Percentiles rank a stretch among this genome's conserved stretches.
These are phyloP conservation scores for Ischnus inquisitorius DNA, from an alignment of 2,888 invertebrate species.

Conservation along the genomic window DNA sequence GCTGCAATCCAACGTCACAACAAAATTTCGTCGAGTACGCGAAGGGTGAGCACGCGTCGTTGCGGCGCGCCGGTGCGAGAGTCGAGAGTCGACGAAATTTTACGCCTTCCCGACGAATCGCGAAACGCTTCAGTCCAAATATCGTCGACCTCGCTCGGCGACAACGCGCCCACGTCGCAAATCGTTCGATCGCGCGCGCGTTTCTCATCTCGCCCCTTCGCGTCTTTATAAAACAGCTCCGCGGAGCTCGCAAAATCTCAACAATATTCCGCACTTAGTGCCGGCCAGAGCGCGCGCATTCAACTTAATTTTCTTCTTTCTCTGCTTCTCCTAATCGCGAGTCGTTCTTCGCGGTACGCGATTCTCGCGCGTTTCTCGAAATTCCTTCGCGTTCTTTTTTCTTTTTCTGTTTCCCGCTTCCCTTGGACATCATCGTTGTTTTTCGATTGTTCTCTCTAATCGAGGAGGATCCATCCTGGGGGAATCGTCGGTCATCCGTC, in stretches of 20 bases:
- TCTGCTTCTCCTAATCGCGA: not conserved
- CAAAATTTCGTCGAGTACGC: not conserved
- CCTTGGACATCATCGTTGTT: constrained; percentile 27
- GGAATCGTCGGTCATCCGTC: constrained; percentile 75
- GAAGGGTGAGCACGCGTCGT: not conserved
- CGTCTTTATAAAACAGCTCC: constrained; percentile 18
- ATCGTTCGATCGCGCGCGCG: not conserved
- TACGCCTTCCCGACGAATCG: constrained; percentile 9
- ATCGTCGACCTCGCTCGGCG: constrained; percentile 40
- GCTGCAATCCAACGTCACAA: constrained; percentile 18
- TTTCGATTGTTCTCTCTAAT: constrained; percentile 26
- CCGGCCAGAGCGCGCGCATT: constrained; percentile 22
- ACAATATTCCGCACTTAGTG: constrained; percentile 44
- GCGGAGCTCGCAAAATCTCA: constrained; percentile 45
- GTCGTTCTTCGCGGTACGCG: not conserved
- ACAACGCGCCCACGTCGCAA: not conserved
- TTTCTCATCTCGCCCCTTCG: not conserved
- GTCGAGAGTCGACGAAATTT: constrained; percentile 38
- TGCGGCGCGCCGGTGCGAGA: not conserved
- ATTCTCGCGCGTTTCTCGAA: not conserved
- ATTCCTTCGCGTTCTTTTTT: not conserved
- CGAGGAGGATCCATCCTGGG: constrained; percentile 51
- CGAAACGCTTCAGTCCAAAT: constrained; percentile 31
- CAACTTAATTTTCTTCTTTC: not conserved
- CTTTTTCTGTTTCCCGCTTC: constrained; percentile 60